A percentile compares a stretch with the other conserved stretches of the same genome.
Conservation (phyloP, 2,113 vertebrate species). For the Kryptolebias marmoratus region DNA sequence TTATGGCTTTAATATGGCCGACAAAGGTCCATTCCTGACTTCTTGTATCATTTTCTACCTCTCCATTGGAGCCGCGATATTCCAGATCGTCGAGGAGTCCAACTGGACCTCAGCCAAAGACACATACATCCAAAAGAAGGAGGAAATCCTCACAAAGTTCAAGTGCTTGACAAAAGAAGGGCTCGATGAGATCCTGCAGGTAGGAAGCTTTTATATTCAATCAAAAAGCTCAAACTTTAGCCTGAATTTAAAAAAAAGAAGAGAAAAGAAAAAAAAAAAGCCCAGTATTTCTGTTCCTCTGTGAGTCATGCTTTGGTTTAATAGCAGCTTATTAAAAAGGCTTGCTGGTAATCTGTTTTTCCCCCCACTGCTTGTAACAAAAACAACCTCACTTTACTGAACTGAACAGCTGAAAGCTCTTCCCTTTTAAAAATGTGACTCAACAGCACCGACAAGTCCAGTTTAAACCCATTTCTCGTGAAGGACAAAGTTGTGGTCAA, state of each 20-base stretch:
- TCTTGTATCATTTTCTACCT: constrained; percentile 96
- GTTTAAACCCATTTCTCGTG: neutral
- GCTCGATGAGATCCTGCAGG: constrained; percentile 90
- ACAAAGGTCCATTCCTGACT: constrained; percentile 92
- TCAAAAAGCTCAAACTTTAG: too few species aligned
- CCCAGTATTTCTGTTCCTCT: too few species aligned
- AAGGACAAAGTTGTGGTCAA: neutral
- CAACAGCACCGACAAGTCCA: neutral
- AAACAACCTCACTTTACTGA: neutral
- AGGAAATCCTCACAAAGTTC: constrained; percentile 81
- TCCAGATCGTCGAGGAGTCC: constrained; percentile 92
- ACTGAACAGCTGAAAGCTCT: neutral
- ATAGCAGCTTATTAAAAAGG: neutral
- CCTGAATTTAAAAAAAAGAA: too few species aligned
- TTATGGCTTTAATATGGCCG: constrained; percentile 85
- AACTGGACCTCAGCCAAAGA: constrained; percentile 85
- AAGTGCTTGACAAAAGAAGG: constrained; percentile 84
- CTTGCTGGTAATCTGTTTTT: neutral
- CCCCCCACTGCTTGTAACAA: too few species aligned
- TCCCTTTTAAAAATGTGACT: neutral
- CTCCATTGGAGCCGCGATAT: constrained; percentile 93
- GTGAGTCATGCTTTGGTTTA: neutral
- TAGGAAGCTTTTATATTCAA: constrained; percentile 57
- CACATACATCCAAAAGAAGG: constrained; percentile 80
- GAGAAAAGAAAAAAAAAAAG: too few species aligned